phyloP scores from a whole-genome alignment of 2,797 vertebrate species.

The Enteromius unitaeniatus region DNA sequence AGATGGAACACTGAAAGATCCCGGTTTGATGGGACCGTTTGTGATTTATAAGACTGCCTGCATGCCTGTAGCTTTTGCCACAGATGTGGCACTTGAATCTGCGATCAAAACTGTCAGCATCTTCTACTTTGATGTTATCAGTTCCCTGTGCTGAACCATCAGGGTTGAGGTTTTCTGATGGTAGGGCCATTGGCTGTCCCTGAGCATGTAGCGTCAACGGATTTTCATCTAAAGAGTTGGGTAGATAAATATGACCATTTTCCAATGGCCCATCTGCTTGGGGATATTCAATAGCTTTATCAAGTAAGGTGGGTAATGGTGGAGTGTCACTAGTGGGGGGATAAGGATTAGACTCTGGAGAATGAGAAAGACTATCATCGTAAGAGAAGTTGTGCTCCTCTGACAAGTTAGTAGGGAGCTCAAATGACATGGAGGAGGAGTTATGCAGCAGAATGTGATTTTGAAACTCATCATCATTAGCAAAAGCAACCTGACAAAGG shows the following conservation, averaged over 20 bases:
- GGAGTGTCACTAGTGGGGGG: conserved; percentile 71
- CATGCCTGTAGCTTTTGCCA: conserved; percentile 89
- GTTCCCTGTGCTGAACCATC: conserved; percentile 57
- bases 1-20: conserved; percentile 87
- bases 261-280: conserved; percentile 63
- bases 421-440: conserved; percentile 76
- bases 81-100: conserved; percentile 88
- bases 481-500: conserved; percentile 80
- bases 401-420: conserved; percentile 68
- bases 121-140: conserved; percentile 63
- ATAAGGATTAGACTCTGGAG: conserved; percentile 74
- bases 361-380: conserved; percentile 73
- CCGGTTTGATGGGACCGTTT: conserved; percentile 91
- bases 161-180: conserved; percentile 61
- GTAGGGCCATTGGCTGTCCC: conserved; percentile 67
- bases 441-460: conserved; percentile 84
- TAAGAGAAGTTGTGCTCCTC: conserved; percentile 75
- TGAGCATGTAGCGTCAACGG: conserved; percentile 68
- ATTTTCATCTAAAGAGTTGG: conserved; percentile 71
- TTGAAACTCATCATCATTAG: conserved; percentile 79
- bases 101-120: conserved; percentile 70
- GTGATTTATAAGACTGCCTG: conserved; percentile 92
- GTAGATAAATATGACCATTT: conserved; percentile 74
- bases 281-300: conserved; percentile 70
- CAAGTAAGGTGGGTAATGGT: conserved; percentile 66